These are phyloP conservation scores for Illadopsis cleaveri DNA, from an alignment of 2,113 vertebrate species.

Conservation along the genomic window DNA sequence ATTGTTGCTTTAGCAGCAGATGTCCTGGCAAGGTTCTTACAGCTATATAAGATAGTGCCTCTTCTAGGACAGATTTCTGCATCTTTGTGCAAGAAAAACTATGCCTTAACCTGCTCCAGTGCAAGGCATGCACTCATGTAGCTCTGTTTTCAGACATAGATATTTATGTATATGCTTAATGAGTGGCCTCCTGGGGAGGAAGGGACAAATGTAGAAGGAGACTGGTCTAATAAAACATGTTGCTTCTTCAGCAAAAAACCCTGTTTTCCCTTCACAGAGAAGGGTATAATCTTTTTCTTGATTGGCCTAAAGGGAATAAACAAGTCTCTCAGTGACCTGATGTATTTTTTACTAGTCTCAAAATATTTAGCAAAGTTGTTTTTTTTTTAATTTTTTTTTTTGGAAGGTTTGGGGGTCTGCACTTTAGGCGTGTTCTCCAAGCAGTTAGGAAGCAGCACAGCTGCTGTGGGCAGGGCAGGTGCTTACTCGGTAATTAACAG, in stretches of 20 bases:
- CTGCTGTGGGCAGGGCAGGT: too few species aligned
- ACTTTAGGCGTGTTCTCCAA: background rate
- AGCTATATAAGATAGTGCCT: background rate
- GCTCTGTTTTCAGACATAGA: fast-evolving
- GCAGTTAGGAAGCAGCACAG: background rate
- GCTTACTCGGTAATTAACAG: background rate
- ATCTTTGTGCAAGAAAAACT: background rate
- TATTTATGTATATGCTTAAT: background rate
- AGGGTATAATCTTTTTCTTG: too few species aligned
- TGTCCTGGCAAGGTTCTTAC: background rate
- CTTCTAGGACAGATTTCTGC: background rate
- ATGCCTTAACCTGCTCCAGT: background rate
- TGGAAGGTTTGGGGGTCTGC: fast-evolving
- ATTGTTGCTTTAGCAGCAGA: background rate
- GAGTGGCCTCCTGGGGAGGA: fast-evolving
- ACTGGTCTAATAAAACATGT: fast-evolving
- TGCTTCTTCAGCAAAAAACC: background rate
- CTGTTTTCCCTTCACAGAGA: background rate
- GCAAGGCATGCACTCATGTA: background rate
- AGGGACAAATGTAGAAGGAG: fast-evolving
- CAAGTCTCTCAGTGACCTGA: background rate
- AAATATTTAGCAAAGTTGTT: background rate
- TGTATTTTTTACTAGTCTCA: background rate
- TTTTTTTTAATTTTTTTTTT: fast-evolving
- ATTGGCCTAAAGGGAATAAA: background rate